Evolutionary conservation across 2,113 vertebrate genomes (phyloP).

Genomic region (Serinus canaria): DNA sequence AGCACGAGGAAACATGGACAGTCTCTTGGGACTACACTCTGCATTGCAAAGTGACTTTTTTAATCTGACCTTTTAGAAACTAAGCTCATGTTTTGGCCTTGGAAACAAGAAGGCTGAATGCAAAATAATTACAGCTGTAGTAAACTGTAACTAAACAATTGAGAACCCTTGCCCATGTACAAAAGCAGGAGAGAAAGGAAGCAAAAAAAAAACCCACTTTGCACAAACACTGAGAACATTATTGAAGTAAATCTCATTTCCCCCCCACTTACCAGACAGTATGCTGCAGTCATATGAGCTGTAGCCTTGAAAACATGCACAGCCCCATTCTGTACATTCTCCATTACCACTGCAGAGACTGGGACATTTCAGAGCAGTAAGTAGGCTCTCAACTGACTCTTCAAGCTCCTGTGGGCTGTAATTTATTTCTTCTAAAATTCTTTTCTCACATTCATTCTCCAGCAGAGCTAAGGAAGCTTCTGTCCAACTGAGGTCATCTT

Average conservation of each 20-base stretch:
- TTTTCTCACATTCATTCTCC: constrained; percentile 92
- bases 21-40: neutral
- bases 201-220: neutral
- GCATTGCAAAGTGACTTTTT: neutral
- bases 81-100: neutral
- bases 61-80: neutral
- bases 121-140: neutral
- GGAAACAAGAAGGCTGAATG: neutral
- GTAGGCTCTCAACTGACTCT: constrained; percentile 52
- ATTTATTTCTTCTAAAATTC: constrained; percentile 75
- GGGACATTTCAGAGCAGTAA: constrained; percentile 81
- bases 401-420: constrained; percentile 3
- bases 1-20: neutral
- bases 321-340: constrained; percentile 86
- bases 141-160: neutral
- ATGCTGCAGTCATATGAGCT: constrained; percentile 85
- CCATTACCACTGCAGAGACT: constrained; percentile 82
- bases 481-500: constrained; percentile 84
- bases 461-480: constrained; percentile 81
- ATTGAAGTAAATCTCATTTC: neutral
- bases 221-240: neutral
- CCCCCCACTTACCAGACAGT: constrained; percentile 74
- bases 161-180: neutral
- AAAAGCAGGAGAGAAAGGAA: neutral
- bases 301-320: constrained; percentile 84